Percentiles rank a stretch among this genome's conserved stretches.
Conservation (phyloP, 1,140 invertebrate genomes). For the Pseudomyrmex cubaensis region DNA sequence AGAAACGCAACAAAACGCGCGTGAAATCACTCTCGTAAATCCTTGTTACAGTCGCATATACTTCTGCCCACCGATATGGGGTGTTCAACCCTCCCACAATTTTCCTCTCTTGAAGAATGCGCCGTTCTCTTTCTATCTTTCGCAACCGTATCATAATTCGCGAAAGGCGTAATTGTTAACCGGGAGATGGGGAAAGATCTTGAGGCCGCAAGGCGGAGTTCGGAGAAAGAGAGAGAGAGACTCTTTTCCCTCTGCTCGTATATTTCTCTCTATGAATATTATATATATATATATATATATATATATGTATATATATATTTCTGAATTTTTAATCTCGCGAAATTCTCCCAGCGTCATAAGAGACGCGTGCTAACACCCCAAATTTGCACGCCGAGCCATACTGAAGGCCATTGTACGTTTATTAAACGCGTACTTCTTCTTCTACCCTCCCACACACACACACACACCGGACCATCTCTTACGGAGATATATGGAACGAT, state of each 20-base stretch:
- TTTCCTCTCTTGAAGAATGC: constrained; percentile 12
- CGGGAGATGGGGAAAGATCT: not conserved
- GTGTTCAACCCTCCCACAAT: constrained; percentile 27
- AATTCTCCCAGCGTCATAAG: constrained; percentile 72
- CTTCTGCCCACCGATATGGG: not conserved
- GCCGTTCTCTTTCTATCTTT: not conserved
- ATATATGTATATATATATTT: constrained; percentile 67
- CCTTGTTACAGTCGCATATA: constrained; percentile 12
- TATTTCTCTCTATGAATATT: constrained; percentile 28
- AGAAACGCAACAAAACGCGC: constrained; percentile 26
- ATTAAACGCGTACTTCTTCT: constrained; percentile 61
- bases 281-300: constrained; percentile 63
- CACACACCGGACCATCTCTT: not conserved
- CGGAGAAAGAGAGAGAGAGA: not conserved
- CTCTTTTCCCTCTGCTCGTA: constrained; percentile 44
- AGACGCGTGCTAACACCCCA: constrained; percentile 58
- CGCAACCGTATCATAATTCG: constrained; percentile 38
- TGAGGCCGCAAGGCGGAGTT: not conserved
- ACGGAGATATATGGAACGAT: constrained; percentile 53
- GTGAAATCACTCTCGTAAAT: constrained; percentile 39
- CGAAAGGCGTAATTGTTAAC: constrained; percentile 50
- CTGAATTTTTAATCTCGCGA: constrained; percentile 80
- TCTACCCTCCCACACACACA: not conserved
- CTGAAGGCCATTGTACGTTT: constrained; percentile 66
- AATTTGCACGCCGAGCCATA: constrained; percentile 48